Percentiles rank a stretch among this genome's conserved stretches.
phyloP scores from a whole-genome alignment of 2,888 invertebrate species.

The Pristionchus entomophagus region DNA sequence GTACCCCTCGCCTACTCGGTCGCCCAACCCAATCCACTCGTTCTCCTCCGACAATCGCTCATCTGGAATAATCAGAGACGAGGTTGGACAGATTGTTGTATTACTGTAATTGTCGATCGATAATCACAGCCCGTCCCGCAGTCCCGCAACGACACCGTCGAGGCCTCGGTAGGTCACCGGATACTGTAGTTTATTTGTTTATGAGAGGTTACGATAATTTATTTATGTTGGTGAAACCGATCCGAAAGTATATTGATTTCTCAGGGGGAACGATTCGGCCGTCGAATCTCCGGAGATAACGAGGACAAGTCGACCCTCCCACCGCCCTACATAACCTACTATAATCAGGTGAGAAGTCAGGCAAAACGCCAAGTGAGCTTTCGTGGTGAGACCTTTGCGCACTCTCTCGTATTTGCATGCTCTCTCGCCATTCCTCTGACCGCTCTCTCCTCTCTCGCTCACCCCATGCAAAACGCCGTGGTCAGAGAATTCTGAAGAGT shows the following conservation, averaged over 20 bases:
- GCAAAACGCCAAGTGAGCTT: no score
- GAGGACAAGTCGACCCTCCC: slow-evolving; percentile 26
- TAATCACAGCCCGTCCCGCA: slow-evolving; percentile 5
- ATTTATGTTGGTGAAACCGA: no score
- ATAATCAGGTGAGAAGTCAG: slow-evolving; percentile 35
- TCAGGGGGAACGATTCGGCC: slow-evolving; percentile 29
- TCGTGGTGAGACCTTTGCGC: no score
- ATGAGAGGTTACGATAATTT: no score
- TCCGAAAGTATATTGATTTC: not conserved
- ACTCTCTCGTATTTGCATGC: no score
- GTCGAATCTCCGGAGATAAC: not conserved
- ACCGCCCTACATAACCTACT: slow-evolving; percentile 46
- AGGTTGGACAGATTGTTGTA: not conserved
- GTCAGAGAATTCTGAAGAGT: no score
- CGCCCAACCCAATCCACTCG: not conserved
- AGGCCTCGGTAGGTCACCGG: not conserved
- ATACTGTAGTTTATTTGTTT: no score
- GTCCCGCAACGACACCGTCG: not conserved
- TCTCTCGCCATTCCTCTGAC: no score
- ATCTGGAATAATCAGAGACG: slow-evolving; percentile 8
- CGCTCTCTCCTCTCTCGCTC: no score
- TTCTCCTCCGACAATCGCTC: slow-evolving; percentile 14
- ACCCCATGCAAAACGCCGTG: no score
- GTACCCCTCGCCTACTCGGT: not conserved
- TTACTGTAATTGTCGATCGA: not conserved